Evolutionary conservation across 2,113 vertebrate species (phyloP).

Genomic region (Eleginops maclovinus): DNA sequence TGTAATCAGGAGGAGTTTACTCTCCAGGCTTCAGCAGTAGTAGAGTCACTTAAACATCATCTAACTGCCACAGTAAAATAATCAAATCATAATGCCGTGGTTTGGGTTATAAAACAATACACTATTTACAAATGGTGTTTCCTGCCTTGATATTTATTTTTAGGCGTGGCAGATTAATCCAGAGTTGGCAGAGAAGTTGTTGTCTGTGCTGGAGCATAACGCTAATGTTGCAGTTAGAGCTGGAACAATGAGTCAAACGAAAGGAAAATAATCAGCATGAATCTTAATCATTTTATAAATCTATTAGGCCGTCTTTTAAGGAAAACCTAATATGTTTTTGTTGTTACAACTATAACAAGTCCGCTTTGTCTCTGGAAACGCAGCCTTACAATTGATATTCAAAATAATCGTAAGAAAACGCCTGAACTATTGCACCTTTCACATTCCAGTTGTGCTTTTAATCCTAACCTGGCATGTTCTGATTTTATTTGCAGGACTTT

Average conservation of each 20-base stretch:
- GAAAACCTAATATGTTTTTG: neutral
- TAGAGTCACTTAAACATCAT: conserved; percentile 7
- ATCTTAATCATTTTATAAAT: neutral
- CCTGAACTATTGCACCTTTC: neutral
- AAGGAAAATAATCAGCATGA: neutral
- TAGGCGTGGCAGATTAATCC: neutral
- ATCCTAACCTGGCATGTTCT: neutral
- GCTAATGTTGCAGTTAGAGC: neutral
- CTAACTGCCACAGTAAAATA: neutral
- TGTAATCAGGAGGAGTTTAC: conserved; percentile 23
- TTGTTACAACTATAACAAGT: neutral
- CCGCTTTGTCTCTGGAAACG: neutral
- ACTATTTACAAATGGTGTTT: conserved; percentile 19
- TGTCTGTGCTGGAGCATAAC: neutral
- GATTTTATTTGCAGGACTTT: neutral
- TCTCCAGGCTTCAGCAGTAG: neutral
- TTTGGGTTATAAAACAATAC: neutral
- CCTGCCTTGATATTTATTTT: neutral
- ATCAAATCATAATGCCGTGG: neutral
- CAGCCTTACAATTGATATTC: neutral
- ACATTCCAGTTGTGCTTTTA: neutral
- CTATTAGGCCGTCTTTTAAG: neutral
- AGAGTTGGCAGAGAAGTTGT: too few species aligned
- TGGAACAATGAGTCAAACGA: neutral
- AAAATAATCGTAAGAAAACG: neutral